These are phyloP conservation scores for Limenitis camilla DNA, from an alignment of 2,888 invertebrate species.

Conservation along the genomic window DNA sequence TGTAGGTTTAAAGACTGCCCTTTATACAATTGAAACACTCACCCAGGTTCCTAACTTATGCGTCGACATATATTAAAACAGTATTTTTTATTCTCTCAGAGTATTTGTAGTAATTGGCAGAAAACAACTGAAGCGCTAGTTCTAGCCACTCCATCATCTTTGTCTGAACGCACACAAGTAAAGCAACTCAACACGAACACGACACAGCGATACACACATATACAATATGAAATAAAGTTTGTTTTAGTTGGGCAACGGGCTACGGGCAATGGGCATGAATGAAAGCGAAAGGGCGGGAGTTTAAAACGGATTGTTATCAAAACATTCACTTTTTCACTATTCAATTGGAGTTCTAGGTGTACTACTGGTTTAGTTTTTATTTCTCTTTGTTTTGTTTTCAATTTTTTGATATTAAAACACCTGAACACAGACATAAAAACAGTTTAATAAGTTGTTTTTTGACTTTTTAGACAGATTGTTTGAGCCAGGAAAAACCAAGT, in stretches of 20 bases:
- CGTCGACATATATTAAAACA: no score
- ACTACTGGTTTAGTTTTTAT: conserved; percentile 3
- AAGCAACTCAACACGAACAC: conserved; percentile 36
- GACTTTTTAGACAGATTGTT: no score
- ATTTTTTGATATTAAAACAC: no score
- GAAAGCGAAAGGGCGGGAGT: conserved; percentile 59
- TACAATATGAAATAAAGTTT: conserved; percentile 71
- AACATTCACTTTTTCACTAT: conserved; percentile 36
- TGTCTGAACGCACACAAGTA: conserved; percentile 59
- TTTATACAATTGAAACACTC: no score
- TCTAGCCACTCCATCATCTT: conserved; percentile 34
- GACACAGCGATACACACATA: conserved; percentile 54
- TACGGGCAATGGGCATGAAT: conserved; percentile 56
- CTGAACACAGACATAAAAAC: no score
- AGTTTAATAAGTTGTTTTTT: no score
- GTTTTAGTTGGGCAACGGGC: conserved; percentile 71
- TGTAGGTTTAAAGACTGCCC: no score
- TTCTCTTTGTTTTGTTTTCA: background rate
- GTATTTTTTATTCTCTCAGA: conserved; percentile 22
- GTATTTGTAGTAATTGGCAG: conserved; percentile 16
- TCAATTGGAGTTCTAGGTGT: conserved; percentile 10
- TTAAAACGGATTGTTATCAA: conserved; percentile 51
- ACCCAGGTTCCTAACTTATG: no score
- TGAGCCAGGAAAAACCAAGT: no score
- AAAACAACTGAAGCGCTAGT: conserved; percentile 14